A percentile compares a stretch with the other conserved stretches of the same genome.
Conservation (phyloP, 2,888 invertebrate species). For the Baccha elongata region DNA sequence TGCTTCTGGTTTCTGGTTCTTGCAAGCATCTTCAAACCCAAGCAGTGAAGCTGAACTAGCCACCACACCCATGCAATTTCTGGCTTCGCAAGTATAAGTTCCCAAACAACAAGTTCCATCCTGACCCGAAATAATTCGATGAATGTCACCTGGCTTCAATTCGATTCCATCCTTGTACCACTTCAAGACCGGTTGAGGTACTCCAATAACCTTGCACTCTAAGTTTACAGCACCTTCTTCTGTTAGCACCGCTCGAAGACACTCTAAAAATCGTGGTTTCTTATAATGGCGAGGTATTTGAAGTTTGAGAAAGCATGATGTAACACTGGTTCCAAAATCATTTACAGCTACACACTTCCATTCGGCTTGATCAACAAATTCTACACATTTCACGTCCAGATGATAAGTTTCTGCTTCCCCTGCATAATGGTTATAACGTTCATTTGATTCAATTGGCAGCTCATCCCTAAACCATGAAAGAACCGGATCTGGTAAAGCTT, state of each 20-base stretch:
- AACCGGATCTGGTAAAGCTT: constrained; percentile 90
- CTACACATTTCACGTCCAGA: constrained; percentile 88
- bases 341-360: constrained; percentile 96
- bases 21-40: constrained; percentile 91
- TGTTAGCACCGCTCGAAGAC: constrained; percentile 91
- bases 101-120: constrained; percentile 95
- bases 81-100: constrained; percentile 95
- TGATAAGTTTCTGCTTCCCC: constrained; percentile 89
- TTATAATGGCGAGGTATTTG: constrained; percentile 94
- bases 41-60: constrained; percentile 94
- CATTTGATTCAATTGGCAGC: constrained; percentile 87
- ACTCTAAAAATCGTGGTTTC: constrained; percentile 93
- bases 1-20: constrained; percentile 83
- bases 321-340: constrained; percentile 94
- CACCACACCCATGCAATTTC: constrained; percentile 95
- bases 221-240: constrained; percentile 94
- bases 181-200: constrained; percentile 93
- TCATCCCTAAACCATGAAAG: constrained; percentile 95
- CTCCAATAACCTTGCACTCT: constrained; percentile 96
- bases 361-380: constrained; percentile 93
- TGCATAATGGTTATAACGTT: constrained; percentile 87
- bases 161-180: constrained; percentile 97
- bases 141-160: constrained; percentile 94
- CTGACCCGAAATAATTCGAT: constrained; percentile 94
- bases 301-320: constrained; percentile 92